Conservation (phyloP, 2,797 vertebrate species). For the Pantherophis alleghaniensis region DNA sequence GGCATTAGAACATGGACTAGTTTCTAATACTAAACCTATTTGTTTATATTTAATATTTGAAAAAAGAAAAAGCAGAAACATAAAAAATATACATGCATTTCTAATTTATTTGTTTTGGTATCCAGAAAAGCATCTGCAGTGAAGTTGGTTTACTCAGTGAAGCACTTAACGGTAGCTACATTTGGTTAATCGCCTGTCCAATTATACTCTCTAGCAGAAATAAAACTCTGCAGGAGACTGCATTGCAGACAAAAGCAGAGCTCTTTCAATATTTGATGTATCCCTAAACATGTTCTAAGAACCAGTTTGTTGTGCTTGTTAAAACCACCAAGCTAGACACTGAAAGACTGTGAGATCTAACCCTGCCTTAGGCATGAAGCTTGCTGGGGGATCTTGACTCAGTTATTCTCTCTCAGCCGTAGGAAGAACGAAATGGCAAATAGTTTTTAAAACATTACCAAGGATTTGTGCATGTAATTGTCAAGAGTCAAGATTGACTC, state of each 20-base stretch:
- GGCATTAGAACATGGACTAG: background rate
- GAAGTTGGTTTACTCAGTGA: background rate
- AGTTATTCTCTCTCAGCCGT: background rate
- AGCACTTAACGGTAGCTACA: background rate
- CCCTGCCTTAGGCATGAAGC: background rate
- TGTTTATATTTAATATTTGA: background rate
- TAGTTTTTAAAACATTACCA: background rate
- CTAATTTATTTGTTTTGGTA: background rate
- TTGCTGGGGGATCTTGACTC: background rate
- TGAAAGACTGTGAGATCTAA: background rate
- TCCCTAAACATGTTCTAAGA: background rate
- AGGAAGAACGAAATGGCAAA: background rate
- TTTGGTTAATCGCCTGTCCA: slow-evolving; percentile 10
- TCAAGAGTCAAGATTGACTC: background rate
- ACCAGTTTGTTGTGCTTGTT: background rate
- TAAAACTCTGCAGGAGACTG: slow-evolving; percentile 16
- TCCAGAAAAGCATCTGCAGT: background rate
- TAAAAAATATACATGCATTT: background rate
- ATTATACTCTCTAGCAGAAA: background rate
- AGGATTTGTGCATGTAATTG: background rate
- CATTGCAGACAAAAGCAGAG: background rate
- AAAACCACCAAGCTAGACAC: background rate
- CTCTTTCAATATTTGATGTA: background rate
- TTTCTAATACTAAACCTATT: background rate
- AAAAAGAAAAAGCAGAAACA: background rate